Evolutionary conservation across 2,797 vertebrate genomes (phyloP).

Genomic region (Manis crassicaudata): DNA sequence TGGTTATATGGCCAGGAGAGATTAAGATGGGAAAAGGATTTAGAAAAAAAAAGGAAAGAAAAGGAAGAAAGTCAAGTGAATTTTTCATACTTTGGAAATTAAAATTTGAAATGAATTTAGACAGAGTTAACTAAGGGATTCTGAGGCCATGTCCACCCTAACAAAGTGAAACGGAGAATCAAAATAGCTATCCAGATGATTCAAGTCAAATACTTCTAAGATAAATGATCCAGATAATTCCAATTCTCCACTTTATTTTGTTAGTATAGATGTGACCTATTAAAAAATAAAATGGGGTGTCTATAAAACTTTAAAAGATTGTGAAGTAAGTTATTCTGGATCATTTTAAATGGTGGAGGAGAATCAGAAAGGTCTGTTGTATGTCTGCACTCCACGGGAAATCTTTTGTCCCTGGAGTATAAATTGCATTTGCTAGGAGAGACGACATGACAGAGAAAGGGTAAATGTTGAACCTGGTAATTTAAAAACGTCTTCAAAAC

Average conservation of each 20-base stretch:
- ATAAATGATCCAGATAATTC: slow-evolving; percentile 57
- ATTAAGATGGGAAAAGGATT: slow-evolving; percentile 85
- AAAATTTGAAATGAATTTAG: slow-evolving; percentile 85
- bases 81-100: slow-evolving; percentile 83
- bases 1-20: slow-evolving; percentile 85
- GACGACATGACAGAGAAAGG: slow-evolving; percentile 24
- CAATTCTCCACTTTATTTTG: slow-evolving; percentile 75
- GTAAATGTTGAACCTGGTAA: slow-evolving; percentile 55
- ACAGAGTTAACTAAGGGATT: slow-evolving; percentile 76
- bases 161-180: slow-evolving; percentile 72
- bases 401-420: background rate
- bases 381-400: background rate
- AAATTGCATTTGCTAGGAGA: background rate
- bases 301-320: slow-evolving; percentile 71
- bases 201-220: background rate
- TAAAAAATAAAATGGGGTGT: slow-evolving; percentile 64
- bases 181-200: slow-evolving; percentile 57
- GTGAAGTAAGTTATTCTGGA: slow-evolving; percentile 31
- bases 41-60: slow-evolving; percentile 84
- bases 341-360: slow-evolving; percentile 25
- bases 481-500: slow-evolving; percentile 74
- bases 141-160: slow-evolving; percentile 73
- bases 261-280: slow-evolving; percentile 76
- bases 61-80: slow-evolving; percentile 89
- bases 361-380: background rate